Evolutionary conservation across 2,113 vertebrate species (phyloP).

Genomic region (Anhinga anhinga): DNA sequence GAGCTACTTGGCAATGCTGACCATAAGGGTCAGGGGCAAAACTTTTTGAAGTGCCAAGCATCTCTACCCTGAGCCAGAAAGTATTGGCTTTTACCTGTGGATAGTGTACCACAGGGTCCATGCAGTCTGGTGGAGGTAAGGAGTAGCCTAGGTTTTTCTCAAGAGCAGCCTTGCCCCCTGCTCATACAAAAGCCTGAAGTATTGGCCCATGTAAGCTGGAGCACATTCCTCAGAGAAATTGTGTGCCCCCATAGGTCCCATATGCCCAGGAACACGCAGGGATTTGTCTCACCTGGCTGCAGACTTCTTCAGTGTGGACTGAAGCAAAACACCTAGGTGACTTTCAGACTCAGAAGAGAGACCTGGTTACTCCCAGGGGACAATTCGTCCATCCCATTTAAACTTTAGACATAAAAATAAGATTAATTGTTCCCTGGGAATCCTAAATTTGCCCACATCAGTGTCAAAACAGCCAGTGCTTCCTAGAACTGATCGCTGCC

Average conservation of each 20-base stretch:
- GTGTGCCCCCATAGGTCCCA: background rate
- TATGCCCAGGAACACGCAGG: background rate
- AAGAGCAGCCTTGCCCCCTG: background rate
- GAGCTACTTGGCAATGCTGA: background rate
- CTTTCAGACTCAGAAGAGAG: background rate
- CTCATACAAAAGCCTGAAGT: background rate
- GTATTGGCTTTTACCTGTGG: background rate
- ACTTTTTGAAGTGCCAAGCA: background rate
- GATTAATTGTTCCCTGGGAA: background rate
- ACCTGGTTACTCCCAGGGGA: background rate
- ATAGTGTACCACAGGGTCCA: accelerated
- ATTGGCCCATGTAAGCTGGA: background rate
- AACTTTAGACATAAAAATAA: background rate
- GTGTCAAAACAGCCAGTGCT: background rate
- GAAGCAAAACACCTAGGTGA: background rate
- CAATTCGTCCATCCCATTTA: background rate
- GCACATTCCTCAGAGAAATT: background rate
- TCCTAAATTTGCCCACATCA: background rate
- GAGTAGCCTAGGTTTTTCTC: background rate
- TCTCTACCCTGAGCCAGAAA: background rate
- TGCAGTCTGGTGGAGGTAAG: background rate
- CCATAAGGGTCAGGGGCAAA: background rate
- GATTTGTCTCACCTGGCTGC: background rate
- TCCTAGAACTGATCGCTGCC: background rate
- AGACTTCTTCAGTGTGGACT: background rate